Conservation (phyloP, 1,140 invertebrate species). For the Acromyrmex echinatior region DNA sequence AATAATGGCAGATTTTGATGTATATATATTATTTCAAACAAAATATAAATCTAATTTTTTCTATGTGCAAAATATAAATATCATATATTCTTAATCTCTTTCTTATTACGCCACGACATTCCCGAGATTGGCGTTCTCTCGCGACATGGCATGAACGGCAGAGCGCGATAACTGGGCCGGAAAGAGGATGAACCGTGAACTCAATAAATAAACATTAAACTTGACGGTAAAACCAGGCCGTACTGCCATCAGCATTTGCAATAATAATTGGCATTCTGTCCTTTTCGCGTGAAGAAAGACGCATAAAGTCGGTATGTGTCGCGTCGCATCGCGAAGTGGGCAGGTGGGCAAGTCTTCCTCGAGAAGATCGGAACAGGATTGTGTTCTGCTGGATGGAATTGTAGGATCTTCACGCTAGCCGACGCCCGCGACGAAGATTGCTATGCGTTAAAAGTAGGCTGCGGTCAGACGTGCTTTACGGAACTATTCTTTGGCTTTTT, state of each 20-base stretch:
- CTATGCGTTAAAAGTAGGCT: slow-evolving; percentile 60
- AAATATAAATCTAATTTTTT: neutral
- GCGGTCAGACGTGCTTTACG: slow-evolving; percentile 3
- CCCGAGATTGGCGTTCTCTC: slow-evolving; percentile 57
- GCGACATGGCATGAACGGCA: slow-evolving; percentile 34
- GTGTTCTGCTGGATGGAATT: slow-evolving; percentile 58
- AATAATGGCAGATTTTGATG: neutral
- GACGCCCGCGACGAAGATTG: slow-evolving; percentile 42
- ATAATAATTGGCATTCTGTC: slow-evolving; percentile 57
- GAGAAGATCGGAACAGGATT: slow-evolving; percentile 41
- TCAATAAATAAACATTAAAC: slow-evolving; percentile 81
- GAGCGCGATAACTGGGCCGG: slow-evolving; percentile 78
- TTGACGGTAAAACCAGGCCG: slow-evolving; percentile 69
- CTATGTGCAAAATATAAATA: neutral
- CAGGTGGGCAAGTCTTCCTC: neutral
- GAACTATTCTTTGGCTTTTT: slow-evolving; percentile 11
- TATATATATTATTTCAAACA: neutral
- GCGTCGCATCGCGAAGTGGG: neutral
- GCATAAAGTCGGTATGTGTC: no score
- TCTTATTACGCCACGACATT: slow-evolving; percentile 35
- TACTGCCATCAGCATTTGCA: slow-evolving; percentile 61
- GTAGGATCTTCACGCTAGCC: slow-evolving; percentile 59
- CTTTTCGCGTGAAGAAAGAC: neutral
- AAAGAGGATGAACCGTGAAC: slow-evolving; percentile 81
- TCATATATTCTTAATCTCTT: neutral